phyloP scores from a whole-genome alignment of 2,888 invertebrate species.

The Drosophila vallismaia region DNA sequence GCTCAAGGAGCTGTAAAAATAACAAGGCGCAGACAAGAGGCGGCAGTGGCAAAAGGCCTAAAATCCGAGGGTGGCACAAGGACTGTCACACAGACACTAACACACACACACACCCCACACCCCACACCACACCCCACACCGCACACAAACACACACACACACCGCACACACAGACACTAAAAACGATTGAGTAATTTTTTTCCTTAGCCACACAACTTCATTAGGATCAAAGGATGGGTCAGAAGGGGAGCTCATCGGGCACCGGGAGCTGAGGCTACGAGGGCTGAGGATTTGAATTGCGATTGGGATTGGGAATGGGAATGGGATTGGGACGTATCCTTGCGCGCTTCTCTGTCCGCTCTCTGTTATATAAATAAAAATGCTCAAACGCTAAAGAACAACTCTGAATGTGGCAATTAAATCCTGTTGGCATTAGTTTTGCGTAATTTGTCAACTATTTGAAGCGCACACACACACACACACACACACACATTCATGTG shows the following conservation, averaged over 20 bases:
- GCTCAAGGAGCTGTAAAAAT: slow-evolving; percentile 59
- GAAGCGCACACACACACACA: slow-evolving; percentile 32
- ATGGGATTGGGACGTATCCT: slow-evolving; percentile 5
- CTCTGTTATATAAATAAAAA: slow-evolving; percentile 39
- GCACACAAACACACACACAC: slow-evolving; percentile 25
- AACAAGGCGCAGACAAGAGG: slow-evolving; percentile 75
- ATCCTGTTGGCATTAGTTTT: slow-evolving; percentile 61
- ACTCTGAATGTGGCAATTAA: slow-evolving; percentile 38
- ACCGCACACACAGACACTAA: slow-evolving; percentile 27
- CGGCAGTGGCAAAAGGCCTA: slow-evolving; percentile 63
- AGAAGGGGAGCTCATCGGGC: slow-evolving; percentile 1
- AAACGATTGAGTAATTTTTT: slow-evolving; percentile 72
- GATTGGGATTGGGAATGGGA: not conserved
- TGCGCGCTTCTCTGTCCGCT: slow-evolving; percentile 13
- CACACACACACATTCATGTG: not conserved
- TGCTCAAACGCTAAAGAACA: slow-evolving; percentile 21
- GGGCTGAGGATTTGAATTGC: not conserved
- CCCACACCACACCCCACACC: slow-evolving; percentile 18
- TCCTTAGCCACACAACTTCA: slow-evolving; percentile 66
- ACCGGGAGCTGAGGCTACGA: not conserved
- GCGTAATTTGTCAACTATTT: slow-evolving; percentile 78
- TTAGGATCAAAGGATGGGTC: slow-evolving; percentile 51
- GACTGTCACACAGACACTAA: slow-evolving; percentile 28
- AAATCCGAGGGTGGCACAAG: slow-evolving; percentile 60
- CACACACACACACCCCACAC: slow-evolving; percentile 13